phyloP scores from a whole-genome alignment of 1,140 invertebrate species.

The Thalassaphorura encarpata region DNA sequence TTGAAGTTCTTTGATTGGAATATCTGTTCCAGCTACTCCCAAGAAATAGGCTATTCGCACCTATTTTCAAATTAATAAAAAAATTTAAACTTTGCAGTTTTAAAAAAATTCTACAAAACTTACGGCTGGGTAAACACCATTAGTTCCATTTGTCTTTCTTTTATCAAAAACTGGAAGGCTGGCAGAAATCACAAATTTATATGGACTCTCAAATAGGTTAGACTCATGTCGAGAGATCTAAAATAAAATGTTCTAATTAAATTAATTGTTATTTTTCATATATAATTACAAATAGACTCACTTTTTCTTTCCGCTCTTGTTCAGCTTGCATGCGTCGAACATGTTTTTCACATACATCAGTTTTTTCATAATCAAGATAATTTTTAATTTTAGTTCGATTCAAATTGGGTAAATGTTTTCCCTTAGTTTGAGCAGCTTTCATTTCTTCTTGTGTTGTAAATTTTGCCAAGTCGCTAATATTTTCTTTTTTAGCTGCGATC shows the following conservation, averaged over 20 bases:
- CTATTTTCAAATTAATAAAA: no score
- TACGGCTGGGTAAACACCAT: no score
- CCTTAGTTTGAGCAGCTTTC: not conserved
- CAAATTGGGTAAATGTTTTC: not conserved
- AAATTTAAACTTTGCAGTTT: no score
- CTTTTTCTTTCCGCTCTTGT: no score
- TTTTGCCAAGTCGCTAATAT: not conserved
- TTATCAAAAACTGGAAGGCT: slow-evolving; percentile 2
- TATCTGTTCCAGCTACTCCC: slow-evolving; percentile 88
- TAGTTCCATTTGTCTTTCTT: no score
- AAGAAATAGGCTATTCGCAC: slow-evolving; percentile 73
- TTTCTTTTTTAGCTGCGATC: not conserved
- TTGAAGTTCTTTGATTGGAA: slow-evolving; percentile 82
- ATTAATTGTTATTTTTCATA: no score
- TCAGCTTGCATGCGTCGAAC: not conserved
- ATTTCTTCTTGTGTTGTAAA: no score
- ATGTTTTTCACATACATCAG: not conserved
- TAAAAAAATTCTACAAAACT: no score
- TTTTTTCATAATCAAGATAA: not conserved
- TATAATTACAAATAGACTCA: no score
- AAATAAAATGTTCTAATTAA: no score
- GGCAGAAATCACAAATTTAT: slow-evolving; percentile 3
- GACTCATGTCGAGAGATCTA: no score
- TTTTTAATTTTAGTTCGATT: not conserved
- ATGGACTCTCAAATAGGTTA: not conserved